Evolutionary conservation across 92 coral and sea anemone genomes (phyloP), one percentile per base, ranked within the genome.

Genomic region (Parazoanthus swiftii): DNA sequence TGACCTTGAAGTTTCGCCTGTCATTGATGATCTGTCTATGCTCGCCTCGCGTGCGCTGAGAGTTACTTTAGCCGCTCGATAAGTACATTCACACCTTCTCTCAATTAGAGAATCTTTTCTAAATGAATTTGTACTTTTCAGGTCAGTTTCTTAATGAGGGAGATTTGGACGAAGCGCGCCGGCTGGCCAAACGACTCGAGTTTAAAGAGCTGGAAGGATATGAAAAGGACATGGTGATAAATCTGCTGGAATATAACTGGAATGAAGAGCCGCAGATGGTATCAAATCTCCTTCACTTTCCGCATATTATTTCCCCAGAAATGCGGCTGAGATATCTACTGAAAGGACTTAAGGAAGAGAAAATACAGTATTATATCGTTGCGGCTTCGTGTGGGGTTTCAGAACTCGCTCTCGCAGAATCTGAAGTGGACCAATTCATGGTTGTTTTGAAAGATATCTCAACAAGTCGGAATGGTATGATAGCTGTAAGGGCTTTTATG

Each of bases 321-420:
- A 84, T 92, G 80, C 93, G 98, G 74, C 72, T 94, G 59, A 91
- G 91, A 89, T 93, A 94, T 86, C 89, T 97, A 50, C 86, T 97
- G 77, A 94, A 94, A 58, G 99, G 98, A 26, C 89, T 97, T 65
- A 92, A 87, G 66, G 99, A 97, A 88, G 94, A 93, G 83, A 92
- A 97, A 74, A 93, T 90, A 58, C 93, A 93, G 36, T 97, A 97
- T 86, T 97, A 97, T 76, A 88, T 91, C 89, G 90, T 97, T 13
- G 99, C 99, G 1, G 99, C 99, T 7, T 95, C 99, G 54, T 93
- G 96, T 51, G 99, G 99, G 25, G 90, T 97, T n/a, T 94, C 97
- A 21, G 95, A 96, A 56, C 94, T 97, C 8, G 93, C 94, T 87
- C 88, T 95, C 54, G 87, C 92, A 33, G 95, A 92, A 44, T 87